A percentile compares a stretch with the other conserved stretches of the same genome.
These are phyloP conservation scores for Drosophila pegasa DNA, from an alignment of 2,888 invertebrate species.

Conservation along the genomic window DNA sequence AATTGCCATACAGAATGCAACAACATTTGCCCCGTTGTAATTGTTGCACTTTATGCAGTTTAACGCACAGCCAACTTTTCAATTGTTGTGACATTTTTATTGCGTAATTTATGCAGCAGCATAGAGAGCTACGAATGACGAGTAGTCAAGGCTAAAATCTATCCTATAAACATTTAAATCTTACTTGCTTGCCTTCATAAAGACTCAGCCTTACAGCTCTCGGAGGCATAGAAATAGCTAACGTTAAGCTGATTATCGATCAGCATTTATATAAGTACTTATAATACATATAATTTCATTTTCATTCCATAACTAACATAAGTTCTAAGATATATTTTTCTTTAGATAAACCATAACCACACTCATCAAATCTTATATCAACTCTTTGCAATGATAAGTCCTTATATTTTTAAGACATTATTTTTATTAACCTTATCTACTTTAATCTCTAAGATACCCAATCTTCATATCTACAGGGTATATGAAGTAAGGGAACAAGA, in stretches of 20 bases:
- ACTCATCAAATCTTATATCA: too few species aligned
- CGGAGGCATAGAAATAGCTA: background rate
- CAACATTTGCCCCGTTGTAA: constrained; percentile 61
- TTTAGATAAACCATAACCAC: background rate
- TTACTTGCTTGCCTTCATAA: too few species aligned
- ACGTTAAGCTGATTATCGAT: background rate
- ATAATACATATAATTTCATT: background rate
- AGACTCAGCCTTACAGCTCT: background rate
- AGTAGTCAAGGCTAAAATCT: background rate
- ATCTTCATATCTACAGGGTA: constrained; percentile 19
- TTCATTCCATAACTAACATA: background rate
- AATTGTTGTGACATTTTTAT: constrained; percentile 77
- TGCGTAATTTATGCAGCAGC: constrained; percentile 78
- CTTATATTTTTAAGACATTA: too few species aligned
- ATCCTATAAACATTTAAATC: constrained; percentile 19
- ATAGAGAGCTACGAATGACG: constrained; percentile 1
- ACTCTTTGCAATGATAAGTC: too few species aligned
- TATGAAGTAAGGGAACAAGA: constrained; percentile 13
- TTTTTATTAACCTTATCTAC: too few species aligned
- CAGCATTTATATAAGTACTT: background rate
- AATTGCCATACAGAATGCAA: constrained; percentile 60
- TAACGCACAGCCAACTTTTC: constrained; percentile 68
- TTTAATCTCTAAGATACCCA: background rate
- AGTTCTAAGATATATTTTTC: background rate
- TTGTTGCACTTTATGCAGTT: constrained; percentile 78